phyloP scores from a whole-genome alignment of 2,888 invertebrate species.

The Leptopilina drosophilae region DNA sequence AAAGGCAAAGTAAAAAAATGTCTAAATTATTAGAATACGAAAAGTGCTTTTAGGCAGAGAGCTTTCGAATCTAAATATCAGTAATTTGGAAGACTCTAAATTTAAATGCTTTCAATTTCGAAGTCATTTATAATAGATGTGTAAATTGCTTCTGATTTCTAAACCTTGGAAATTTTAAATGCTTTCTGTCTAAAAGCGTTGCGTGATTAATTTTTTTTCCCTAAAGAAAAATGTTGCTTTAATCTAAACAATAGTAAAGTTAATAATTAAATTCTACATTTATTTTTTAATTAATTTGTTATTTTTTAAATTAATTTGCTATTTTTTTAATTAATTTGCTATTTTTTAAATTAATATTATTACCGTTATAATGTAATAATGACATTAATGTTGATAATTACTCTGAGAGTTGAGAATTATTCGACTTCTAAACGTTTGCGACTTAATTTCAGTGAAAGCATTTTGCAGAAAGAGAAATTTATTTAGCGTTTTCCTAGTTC shows the following conservation, averaged over 20 bases:
- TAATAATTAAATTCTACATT: no score
- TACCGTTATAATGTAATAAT: no score
- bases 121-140: neutral
- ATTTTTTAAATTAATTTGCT: no score
- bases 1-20: neutral
- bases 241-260: no score
- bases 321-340: no score
- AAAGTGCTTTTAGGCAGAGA: conserved; percentile 21
- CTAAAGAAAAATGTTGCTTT: no score
- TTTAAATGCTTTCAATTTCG: conserved; percentile 23
- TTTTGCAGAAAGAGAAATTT: conserved; percentile 29
- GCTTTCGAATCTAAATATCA: neutral
- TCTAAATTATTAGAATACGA: neutral
- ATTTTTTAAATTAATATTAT: no score
- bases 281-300: no score
- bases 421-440: no score
- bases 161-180: conserved; percentile 16
- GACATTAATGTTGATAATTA: no score
- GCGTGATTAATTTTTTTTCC: no score
- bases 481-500: conserved; percentile 30
- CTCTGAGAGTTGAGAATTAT: no score
- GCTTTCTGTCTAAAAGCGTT: conserved; percentile 17
- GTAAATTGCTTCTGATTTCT: conserved; percentile 4
- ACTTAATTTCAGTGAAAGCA: conserved; percentile 11
- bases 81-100: conserved; percentile 27